Evolutionary conservation across 2,113 vertebrate genomes (phyloP).

Genomic region (Dipodomys spectabilis): DNA sequence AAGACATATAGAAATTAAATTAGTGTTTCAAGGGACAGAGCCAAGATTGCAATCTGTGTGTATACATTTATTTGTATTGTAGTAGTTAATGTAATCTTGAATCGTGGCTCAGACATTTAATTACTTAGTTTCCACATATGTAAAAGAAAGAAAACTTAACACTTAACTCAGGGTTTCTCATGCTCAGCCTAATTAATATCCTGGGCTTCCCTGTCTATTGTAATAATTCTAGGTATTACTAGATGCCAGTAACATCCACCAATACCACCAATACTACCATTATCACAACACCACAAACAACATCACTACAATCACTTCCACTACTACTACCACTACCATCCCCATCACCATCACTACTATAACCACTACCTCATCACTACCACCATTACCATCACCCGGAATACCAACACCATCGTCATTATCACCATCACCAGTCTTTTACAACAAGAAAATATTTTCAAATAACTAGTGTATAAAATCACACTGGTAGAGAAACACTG

Average conservation of each 20-base stretch:
- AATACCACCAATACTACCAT: not conserved
- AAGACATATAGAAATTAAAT: not conserved
- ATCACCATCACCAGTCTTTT: not conserved
- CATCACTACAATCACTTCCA: not conserved
- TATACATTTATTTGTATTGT: not conserved
- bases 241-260: not conserved
- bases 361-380: too few species aligned
- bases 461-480: not conserved
- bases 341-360: not conserved
- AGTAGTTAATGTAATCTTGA: not conserved
- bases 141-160: not conserved
- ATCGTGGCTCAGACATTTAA: not conserved
- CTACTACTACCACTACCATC: not conserved
- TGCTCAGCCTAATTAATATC: not conserved
- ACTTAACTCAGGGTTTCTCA: not conserved
- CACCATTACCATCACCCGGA: not conserved
- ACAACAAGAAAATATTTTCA: not conserved
- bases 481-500: not conserved
- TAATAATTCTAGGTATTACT: not conserved
- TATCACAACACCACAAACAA: not conserved
- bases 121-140: not conserved
- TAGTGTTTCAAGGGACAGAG: conserved; percentile 6
- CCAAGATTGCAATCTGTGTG: conserved; percentile 10
- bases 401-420: too few species aligned
- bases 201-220: too few species aligned